Base-by-base conservation (phyloP, 2,113 vertebrate genomes). In the Collichthys lucidus region DNA sequence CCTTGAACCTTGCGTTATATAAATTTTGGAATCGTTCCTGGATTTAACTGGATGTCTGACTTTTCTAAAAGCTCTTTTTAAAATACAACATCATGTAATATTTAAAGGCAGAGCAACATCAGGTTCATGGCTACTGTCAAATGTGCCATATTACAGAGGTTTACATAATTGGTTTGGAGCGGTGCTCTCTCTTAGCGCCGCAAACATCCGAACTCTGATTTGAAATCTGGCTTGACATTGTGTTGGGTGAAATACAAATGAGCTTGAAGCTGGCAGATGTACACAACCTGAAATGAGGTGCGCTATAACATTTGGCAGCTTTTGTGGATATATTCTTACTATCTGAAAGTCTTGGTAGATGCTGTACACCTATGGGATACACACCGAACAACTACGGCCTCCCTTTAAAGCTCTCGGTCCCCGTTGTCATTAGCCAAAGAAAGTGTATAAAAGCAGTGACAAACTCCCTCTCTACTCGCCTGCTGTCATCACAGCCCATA, bases 381-480 rank as follows among this genome's bases (percentile, higher is more conserved):
- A 46, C 44, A 46, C 44, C 4, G 44, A 46, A 26, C 24, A 61
- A 52, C 52, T 44, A 22, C 47, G 5, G 50, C 49, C 29, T 47
- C 2, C 6, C 14, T 40, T 40, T 40, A 11, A 42, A 55, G 53
- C 80, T 56, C 35, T 19, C 24, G 0, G 63, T 76, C 69, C 56
- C 70, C 8, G 1, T 7, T 46, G 69, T 50, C 74, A 79, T 85
- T 79, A 80, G 19, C 64, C 50, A 55, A 7, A 77, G 69, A 76
- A 59, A 88, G 66, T 40, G 70, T 53, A 55, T 70, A 35, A 77
- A 72, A 66, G 57, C 52, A 64, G 40, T 73, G 72, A 77, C n/a
- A 73, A 46, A 35, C 20, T 46, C 19, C 6, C 56, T 74, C 35
- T 82, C 46, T 12, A 86, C 79, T 77, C 77, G 52, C 79, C 81